Evolutionary conservation across 2,113 vertebrate species (phyloP).

Genomic region (Mustela nigripes): DNA sequence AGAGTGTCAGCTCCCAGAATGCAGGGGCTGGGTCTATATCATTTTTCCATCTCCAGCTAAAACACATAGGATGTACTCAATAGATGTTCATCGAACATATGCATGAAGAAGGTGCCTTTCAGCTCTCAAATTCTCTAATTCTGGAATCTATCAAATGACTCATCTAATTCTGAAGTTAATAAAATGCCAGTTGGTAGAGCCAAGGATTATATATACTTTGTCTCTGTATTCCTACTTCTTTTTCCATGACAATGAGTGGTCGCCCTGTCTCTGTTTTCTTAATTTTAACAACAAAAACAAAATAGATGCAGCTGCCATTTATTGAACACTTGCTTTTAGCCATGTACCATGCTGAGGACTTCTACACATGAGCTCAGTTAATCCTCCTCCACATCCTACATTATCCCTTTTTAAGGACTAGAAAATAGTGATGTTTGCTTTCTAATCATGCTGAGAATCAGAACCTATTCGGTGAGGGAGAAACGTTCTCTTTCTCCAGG

Average conservation of each 20-base stretch:
- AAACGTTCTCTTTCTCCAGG: background rate
- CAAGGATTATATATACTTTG: background rate
- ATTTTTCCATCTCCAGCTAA: background rate
- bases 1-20: background rate
- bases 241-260: background rate
- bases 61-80: background rate
- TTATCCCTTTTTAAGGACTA: background rate
- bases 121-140: conserved; percentile 1
- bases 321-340: background rate
- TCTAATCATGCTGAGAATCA: background rate
- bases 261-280: background rate
- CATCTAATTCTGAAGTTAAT: background rate
- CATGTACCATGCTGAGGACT: background rate
- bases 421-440: background rate
- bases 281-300: background rate
- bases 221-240: background rate
- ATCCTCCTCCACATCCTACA: background rate
- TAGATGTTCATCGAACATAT: background rate
- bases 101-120: background rate
- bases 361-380: background rate
- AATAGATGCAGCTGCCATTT: background rate
- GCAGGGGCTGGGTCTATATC: background rate
- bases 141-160: background rate
- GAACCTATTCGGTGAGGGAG: background rate
- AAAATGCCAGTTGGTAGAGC: background rate